Evolutionary conservation across 2,888 invertebrate species (phyloP), one percentile per base, ranked within the genome.

Genomic region (Cheilosia vulpina): DNA sequence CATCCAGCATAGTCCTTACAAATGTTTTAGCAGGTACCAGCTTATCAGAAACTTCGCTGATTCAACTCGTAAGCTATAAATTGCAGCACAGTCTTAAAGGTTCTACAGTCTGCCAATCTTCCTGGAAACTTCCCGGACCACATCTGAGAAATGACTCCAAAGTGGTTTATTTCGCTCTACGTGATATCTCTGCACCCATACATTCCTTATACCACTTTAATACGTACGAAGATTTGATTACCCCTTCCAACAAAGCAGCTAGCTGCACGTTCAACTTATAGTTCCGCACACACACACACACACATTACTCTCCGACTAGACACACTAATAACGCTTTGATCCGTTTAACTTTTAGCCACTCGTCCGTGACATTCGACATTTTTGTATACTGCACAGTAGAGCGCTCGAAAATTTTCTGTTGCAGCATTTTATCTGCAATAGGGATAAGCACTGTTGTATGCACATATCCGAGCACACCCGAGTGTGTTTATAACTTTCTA

Each of bases 331-430:
- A 45, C 53, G 38, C 60, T 43, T 73, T 84, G 79, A 84, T 79
- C 79, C 79, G 38, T 84, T 84, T 84, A 75, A 84, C 73, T 84
- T 84, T 65, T 65, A 52, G 38, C 55, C 73, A 83, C 53, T 84
- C 75, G 63, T 69, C 79, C 79, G 75, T 84, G 78, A 63, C 83
- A 78, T 63, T 78, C 57, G 73, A 58, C 72, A 68, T 68, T 62
- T 50, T 62, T 47, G 50, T 52, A 4, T 27, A 9, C 34, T 24
- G 19, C 41, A 34, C 47, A 31, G 19, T 38, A 53, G 2, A 60
- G n/a, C 58, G 24, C 21, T 19, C 41, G 27, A 15, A 47, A 69
- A 69, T 31, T 57, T 17, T 50, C 21, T 27, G 72, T 50, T 84
- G 83, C 83, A 79, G 69, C 41, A 83, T 73, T 78, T 78, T 78